Evolutionary conservation across 1,140 invertebrate species (phyloP), one percentile per base, ranked within the genome.

Genomic region (Apis dorsata): DNA sequence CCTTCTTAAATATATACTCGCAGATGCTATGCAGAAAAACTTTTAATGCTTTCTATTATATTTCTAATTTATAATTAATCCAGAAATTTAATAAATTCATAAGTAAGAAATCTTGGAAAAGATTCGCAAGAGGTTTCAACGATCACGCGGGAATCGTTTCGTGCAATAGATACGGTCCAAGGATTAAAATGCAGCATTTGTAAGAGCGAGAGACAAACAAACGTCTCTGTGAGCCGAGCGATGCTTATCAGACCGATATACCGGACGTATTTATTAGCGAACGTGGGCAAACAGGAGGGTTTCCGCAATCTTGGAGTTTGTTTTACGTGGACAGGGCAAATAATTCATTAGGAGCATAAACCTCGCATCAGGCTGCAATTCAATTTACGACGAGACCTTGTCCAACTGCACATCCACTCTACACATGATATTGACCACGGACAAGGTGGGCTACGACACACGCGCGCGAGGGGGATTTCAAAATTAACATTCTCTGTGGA

Each of bases 301-400:
- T 66, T 66, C 62, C 59, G 59, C 53, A 75, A 75, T 75, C 74
- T 76, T 77, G 65, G 13, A 69, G 57, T 77, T 70, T 68, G 80
- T 82, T 76, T 68, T 69, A 59, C 55, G 73, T 80, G 72, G 81
- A 80, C 69, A 62, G 81, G 57, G 71, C 85, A 75, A 79, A 86
- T 83, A 79, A 80, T 77, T 73, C 60, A 75, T 77, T 76, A 74
- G 44, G 72, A 60, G 44, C 85, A 86, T 87, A 86, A 87, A 87
- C 82, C 85, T 62, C 71, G 59, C 78, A 86, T 87, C 76, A 74
- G 69, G 70, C 77, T 79, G 81, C 85, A 70, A 72, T 74, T 62
- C 73, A 79, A 84, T 85, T 72, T 70, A 75, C 81, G 72, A 75
- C 69, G 78, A 51, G 75, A 69, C 69, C 72, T 62, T 70, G 85